Evolutionary conservation across 2,113 vertebrate species (phyloP).

Genomic region (Oriolus oriolus): DNA sequence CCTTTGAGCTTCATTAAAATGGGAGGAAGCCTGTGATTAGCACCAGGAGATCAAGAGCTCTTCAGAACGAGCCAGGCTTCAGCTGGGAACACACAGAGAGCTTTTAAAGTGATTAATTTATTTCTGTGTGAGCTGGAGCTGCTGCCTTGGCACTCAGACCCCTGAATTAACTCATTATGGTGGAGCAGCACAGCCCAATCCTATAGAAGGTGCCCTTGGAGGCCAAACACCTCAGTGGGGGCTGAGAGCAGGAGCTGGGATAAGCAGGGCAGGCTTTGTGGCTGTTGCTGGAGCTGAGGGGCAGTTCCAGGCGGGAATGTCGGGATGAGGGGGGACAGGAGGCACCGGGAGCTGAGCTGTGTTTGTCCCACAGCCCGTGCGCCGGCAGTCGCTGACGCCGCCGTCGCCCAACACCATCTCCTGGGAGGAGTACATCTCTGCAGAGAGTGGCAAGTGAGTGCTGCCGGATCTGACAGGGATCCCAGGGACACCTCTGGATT

Average conservation of each 20-base stretch:
- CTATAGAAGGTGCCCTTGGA: background rate
- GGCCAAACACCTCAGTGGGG: background rate
- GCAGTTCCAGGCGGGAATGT: background rate
- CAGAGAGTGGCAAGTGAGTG: constrained; percentile 93
- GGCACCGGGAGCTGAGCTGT: background rate
- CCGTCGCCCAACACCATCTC: constrained; percentile 91
- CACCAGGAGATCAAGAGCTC: constrained; percentile 27
- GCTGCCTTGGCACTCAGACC: background rate
- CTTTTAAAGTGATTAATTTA: background rate
- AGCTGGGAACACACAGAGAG: background rate
- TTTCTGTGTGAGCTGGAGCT: background rate
- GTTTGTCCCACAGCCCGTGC: constrained; percentile 73
- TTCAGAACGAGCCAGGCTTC: constrained; percentile 3
- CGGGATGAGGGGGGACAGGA: rapidly evolving
- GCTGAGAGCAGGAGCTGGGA: background rate
- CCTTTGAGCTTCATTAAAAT: background rate
- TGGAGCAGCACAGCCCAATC: background rate
- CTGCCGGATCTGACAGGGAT: rapidly evolving
- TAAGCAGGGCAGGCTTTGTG: background rate
- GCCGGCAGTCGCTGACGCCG: constrained; percentile 89
- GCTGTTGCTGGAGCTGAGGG: background rate
- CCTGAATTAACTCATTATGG: background rate
- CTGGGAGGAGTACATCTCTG: constrained; percentile 96
- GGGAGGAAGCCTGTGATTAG: background rate
- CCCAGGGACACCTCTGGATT: background rate